These are phyloP conservation scores for Daktulosphaira vitifoliae DNA, from an alignment of 1,140 invertebrate genomes.

Conservation along the genomic window DNA sequence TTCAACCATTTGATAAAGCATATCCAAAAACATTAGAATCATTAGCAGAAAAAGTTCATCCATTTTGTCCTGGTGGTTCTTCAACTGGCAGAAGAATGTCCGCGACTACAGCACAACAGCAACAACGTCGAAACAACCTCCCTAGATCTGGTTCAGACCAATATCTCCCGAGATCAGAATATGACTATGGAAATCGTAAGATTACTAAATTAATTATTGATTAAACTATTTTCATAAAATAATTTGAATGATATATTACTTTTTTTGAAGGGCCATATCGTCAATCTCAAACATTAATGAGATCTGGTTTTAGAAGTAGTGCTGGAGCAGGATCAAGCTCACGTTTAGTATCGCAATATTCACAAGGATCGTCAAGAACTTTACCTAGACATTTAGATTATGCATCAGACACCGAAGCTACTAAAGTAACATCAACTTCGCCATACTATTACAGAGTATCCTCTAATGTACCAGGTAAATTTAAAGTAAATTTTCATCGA, in stretches of 20 bases:
- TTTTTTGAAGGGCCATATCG: constrained; percentile 49
- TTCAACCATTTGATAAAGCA: constrained; percentile 64
- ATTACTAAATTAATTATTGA: neutral
- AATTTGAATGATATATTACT: constrained; percentile 41
- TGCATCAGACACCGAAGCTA: constrained; percentile 87
- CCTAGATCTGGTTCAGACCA: constrained; percentile 77
- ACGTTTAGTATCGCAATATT: constrained; percentile 23
- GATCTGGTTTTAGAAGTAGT: constrained; percentile 60
- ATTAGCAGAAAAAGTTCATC: constrained; percentile 72
- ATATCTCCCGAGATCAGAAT: constrained; percentile 71
- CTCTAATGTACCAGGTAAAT: constrained; percentile 13
- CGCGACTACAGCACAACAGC: constrained; percentile 43
- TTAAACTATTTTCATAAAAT: neutral
- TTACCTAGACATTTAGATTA: constrained; percentile 63
- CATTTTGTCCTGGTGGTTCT: constrained; percentile 58
- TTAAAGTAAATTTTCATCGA: neutral
- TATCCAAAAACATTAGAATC: constrained; percentile 87
- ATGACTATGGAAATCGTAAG: constrained; percentile 49
- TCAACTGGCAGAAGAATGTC: constrained; percentile 53
- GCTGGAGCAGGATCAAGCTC: constrained; percentile 42
- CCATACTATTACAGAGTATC: constrained; percentile 66
- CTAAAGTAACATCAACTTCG: constrained; percentile 56
- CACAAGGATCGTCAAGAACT: constrained; percentile 40
- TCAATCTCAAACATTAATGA: constrained; percentile 62
- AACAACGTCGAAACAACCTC: constrained; percentile 50